Evolutionary conservation across 2,888 invertebrate species (phyloP).

Genomic region (Dorcus parallelipipedus): DNA sequence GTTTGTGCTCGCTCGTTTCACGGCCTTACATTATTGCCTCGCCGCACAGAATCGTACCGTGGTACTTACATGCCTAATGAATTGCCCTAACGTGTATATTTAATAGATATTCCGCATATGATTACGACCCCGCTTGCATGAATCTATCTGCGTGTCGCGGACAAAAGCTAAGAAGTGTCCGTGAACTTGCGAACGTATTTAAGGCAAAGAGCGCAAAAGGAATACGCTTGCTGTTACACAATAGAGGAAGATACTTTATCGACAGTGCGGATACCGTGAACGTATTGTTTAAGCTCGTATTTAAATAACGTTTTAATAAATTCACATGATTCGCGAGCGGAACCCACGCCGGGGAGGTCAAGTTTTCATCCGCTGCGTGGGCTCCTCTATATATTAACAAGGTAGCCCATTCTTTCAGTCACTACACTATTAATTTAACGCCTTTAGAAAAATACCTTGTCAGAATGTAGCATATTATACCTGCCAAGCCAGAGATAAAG

Average conservation of each 20-base stretch:
- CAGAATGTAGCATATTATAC: conserved; percentile 29
- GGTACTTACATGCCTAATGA: too few species aligned
- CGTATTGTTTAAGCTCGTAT: conserved; percentile 27
- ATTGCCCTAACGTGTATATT: too few species aligned
- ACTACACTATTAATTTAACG: conserved; percentile 43
- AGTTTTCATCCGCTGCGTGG: conserved; percentile 38
- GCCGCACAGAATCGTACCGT: too few species aligned
- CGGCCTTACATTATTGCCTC: too few species aligned
- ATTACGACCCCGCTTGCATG: conserved; percentile 1
- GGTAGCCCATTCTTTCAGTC: conserved; percentile 43
- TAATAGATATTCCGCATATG: too few species aligned
- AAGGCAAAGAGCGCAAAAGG: conserved; percentile 9
- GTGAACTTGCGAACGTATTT: conserved; percentile 15
- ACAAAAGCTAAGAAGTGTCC: conserved; percentile 11
- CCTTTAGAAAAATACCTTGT: conserved; percentile 37
- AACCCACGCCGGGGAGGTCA: conserved; percentile 32
- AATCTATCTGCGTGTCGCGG: conserved; percentile 7
- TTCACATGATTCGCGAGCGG: conserved; percentile 24
- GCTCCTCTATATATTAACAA: conserved; percentile 39
- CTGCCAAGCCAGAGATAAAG: conserved; percentile 9
- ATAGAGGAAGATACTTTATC: conserved; percentile 21
- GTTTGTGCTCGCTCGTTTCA: too few species aligned
- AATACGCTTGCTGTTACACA: conserved; percentile 14
- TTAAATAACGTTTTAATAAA: conserved; percentile 30
- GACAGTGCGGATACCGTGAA: conserved; percentile 15